Conservation (phyloP, 2,797 vertebrate species). For the Poeciliopsis infans region DNA sequence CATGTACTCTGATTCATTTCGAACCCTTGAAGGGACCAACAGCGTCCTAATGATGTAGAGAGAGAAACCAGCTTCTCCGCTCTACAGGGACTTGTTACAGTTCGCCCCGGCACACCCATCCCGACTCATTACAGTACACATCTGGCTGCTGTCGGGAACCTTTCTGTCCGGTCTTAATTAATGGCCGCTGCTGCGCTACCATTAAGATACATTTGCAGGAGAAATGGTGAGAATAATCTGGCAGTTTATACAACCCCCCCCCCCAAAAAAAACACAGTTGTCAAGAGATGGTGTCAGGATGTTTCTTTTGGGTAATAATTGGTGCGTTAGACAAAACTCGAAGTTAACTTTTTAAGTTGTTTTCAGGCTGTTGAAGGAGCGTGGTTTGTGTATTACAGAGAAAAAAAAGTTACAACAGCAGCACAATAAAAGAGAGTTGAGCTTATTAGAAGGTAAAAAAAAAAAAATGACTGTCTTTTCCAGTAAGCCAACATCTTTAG, state of each 20-base stretch:
- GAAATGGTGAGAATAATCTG: constrained; percentile 9
- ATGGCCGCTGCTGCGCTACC: constrained; percentile 14
- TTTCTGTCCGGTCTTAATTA: constrained; percentile 23
- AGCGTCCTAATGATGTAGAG: constrained; percentile 24
- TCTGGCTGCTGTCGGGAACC: constrained; percentile 4
- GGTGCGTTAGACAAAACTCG: neutral
- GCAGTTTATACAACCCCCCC: neutral
- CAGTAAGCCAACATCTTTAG: neutral
- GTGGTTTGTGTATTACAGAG: neutral
- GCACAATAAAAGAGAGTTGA: neutral
- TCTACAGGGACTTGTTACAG: constrained; percentile 38
- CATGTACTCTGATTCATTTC: constrained; percentile 4
- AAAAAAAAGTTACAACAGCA: neutral
- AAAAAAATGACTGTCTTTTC: neutral
- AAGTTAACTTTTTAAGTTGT: neutral
- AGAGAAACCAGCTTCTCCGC: neutral
- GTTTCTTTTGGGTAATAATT: neutral
- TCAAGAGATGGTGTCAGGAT: neutral
- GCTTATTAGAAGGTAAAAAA: neutral
- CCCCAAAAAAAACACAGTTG: neutral
- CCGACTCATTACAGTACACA: constrained; percentile 12
- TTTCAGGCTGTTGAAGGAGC: neutral
- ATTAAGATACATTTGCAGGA: constrained; percentile 1
- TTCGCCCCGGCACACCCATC: constrained; percentile 5
- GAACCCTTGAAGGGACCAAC: constrained; percentile 17